Evolutionary conservation across 1,140 invertebrate species (phyloP).

Genomic region (Caenorhabditis tropicalis): DNA sequence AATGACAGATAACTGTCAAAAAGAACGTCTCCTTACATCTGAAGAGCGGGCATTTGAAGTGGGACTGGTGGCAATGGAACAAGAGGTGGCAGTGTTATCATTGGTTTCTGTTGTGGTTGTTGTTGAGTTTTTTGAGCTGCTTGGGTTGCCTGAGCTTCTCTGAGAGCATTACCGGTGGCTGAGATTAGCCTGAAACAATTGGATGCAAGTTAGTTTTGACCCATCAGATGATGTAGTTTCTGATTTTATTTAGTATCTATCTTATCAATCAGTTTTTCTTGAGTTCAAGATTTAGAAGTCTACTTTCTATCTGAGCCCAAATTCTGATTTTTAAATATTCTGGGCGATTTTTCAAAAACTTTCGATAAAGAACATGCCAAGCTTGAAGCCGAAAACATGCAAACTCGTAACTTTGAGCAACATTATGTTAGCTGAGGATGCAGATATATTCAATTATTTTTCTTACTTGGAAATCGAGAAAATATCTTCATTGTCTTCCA

Average conservation of each 20-base stretch:
- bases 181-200: constrained; percentile 8
- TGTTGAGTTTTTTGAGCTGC: not conserved
- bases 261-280: too few species aligned
- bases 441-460: not conserved
- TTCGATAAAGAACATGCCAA: too few species aligned
- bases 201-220: not conserved
- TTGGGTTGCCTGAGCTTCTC: constrained; percentile 1
- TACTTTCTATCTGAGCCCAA: too few species aligned
- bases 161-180: not conserved
- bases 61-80: constrained; percentile 34
- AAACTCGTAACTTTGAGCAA: too few species aligned
- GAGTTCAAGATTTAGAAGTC: too few species aligned
- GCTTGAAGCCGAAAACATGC: too few species aligned
- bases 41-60: constrained; percentile 25
- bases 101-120: constrained; percentile 22
- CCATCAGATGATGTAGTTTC: not conserved
- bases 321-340: too few species aligned
- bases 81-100: constrained; percentile 27
- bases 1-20: constrained; percentile 9
- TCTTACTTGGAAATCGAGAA: constrained; percentile 21
- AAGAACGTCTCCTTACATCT: not conserved
- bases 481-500: constrained; percentile 8
- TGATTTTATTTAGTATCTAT: not conserved
- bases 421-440: too few species aligned
- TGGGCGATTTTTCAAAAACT: too few species aligned